Base-by-base conservation (phyloP, 2,113 vertebrate genomes). In the Parus major region DNA sequence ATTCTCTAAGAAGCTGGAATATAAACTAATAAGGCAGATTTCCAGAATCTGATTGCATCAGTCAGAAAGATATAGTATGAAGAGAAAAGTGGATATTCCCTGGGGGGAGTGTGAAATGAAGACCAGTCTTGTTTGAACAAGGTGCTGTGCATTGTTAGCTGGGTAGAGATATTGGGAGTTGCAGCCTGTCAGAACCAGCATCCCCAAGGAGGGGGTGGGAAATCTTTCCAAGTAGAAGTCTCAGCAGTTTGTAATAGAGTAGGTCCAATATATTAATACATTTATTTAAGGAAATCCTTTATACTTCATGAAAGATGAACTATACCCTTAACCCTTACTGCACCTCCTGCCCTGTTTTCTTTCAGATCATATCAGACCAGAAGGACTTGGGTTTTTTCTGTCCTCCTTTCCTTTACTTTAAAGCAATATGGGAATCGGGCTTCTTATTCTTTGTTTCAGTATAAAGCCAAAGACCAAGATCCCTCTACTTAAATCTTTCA, bases 21-120 rank as follows among this genome's bases (percentile, higher is more conserved):
- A 89, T 76, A 94, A 95, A 92, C 86, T 77, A 78, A 92, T 86
- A 87, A 93, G 95, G 92, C 96, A 94, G 22, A 31, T 65, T 96
- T 97, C 95, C 96, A 97, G 86, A 86, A 79, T 65, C 80, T 80
- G 95, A 97, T 97, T 96, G 93, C 96, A 92, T 97, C 97, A 97
- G 91, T 91, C 76, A 88, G 89, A 96, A 89, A 95, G 89, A 90
- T 89, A 80, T 0, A 92, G 49, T 49, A 44, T 49, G 93, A 90
- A 76, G 83, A 91, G 69, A 89, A 89, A 96, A 96, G 64, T 82
- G 90, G 82, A 86, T 95, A 35, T 97, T 96, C 92, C 97, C 97
- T 93, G 86, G 69, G 93, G 92, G 16, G 28, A 63, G 63, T 68
- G 79, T 86, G 95, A 82, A 96, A 86, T 75, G 93, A 87, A 96